phyloP scores from a whole-genome alignment of 2,113 vertebrate species.

The Piaya cayana region DNA sequence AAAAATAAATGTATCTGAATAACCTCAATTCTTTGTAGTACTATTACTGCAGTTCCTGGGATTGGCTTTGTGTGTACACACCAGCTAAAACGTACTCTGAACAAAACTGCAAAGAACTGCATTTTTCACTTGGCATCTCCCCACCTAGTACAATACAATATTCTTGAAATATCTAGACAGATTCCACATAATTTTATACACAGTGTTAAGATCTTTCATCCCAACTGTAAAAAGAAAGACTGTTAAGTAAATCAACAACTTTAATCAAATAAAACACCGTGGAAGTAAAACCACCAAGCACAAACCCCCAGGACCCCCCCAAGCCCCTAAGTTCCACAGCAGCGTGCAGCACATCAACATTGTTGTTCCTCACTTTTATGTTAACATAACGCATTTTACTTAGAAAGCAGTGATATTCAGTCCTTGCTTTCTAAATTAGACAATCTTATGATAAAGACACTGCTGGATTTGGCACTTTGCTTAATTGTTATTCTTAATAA shows the following conservation, averaged over 20 bases:
- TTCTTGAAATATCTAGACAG: conserved; percentile 31
- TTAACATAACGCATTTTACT: not conserved
- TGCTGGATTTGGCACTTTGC: conserved; percentile 74
- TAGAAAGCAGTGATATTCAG: not conserved
- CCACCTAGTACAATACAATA: conserved; percentile 20
- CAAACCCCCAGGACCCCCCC: not conserved
- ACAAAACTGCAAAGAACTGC: not conserved
- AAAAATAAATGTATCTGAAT: not conserved
- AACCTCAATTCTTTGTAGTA: conserved; percentile 35
- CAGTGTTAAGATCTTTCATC: conserved; percentile 44
- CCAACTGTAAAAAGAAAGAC: conserved; percentile 39
- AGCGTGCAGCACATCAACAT: not conserved
- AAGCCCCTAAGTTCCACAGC: not conserved
- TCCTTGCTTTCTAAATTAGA: not conserved
- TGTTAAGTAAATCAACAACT: not conserved
- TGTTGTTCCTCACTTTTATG: not conserved
- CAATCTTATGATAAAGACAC: conserved; percentile 38
- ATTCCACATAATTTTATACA: conserved; percentile 24
- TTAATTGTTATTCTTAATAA: conserved; percentile 23
- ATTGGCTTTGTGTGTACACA: conserved; percentile 2
- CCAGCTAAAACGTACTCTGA: conserved; percentile 44
- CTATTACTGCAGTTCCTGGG: conserved; percentile 11
- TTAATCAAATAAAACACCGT: conserved; percentile 24
- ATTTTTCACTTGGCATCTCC: conserved; percentile 31
- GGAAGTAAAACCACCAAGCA: not conserved